Percentiles rank a stretch among this genome's conserved stretches.
phyloP scores from a whole-genome alignment of 1,140 invertebrate genomes.

The Anoplophora glabripennis region DNA sequence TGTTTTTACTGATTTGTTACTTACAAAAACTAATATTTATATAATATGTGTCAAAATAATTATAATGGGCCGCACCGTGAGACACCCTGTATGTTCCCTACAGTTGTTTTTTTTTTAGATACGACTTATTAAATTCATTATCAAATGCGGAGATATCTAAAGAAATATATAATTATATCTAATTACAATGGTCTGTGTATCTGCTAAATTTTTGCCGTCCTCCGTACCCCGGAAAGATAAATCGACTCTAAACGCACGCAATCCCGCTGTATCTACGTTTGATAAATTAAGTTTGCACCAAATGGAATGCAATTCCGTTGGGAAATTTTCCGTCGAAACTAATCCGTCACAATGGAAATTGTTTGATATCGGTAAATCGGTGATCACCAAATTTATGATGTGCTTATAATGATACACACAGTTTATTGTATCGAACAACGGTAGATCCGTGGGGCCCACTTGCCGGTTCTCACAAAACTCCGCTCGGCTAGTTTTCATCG shows the following conservation, averaged over 20 bases:
- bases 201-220: too few relatives aligned
- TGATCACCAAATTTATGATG: slow-evolving; percentile 35
- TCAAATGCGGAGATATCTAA: too few relatives aligned
- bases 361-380: slow-evolving; percentile 36
- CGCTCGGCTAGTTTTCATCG: slow-evolving; percentile 4
- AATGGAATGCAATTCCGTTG: slow-evolving; percentile 34
- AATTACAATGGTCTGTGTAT: too few relatives aligned
- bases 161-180: too few relatives aligned
- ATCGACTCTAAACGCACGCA: slow-evolving; percentile 1
- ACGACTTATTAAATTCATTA: too few relatives aligned
- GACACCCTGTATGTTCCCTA: too few relatives aligned
- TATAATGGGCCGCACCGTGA: too few relatives aligned
- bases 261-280: slow-evolving; percentile 13
- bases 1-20: too few relatives aligned
- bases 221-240: not conserved
- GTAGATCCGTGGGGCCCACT: slow-evolving; percentile 2
- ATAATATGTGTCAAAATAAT: too few relatives aligned
- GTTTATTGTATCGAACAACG: slow-evolving; percentile 17
- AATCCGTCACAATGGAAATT: slow-evolving; percentile 36
- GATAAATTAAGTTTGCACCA: slow-evolving; percentile 25
- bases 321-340: slow-evolving; percentile 36
- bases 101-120: too few relatives aligned
- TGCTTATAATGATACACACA: slow-evolving; percentile 29
- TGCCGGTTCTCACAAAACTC: slow-evolving; percentile 11
- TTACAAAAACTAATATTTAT: too few relatives aligned